Evolutionary conservation across 2,888 invertebrate genomes (phyloP).

Genomic region (Latheticus oryzae): DNA sequence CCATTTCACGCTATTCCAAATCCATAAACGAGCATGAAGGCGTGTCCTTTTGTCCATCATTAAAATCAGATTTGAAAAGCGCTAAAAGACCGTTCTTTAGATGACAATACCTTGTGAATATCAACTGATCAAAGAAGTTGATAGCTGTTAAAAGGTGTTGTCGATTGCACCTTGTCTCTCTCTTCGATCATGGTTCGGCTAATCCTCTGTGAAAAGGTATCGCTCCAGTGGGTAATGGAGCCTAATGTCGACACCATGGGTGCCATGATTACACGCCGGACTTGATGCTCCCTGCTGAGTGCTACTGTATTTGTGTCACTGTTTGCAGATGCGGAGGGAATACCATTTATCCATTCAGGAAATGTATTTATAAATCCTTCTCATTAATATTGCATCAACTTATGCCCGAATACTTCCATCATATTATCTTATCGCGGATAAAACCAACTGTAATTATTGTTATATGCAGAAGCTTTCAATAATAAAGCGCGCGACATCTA

Average conservation of each 20-base stretch:
- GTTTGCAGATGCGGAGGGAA: constrained; percentile 30
- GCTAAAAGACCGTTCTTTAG: constrained; percentile 16
- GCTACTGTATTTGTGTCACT: constrained; percentile 44
- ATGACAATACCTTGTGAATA: constrained; percentile 25
- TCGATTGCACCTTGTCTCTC: constrained; percentile 48
- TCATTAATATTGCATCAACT: constrained; percentile 19
- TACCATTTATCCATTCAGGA: no score
- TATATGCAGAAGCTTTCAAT: constrained; percentile 31
- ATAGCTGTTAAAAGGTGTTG: constrained; percentile 46
- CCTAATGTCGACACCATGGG: constrained; percentile 61
- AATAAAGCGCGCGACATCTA: constrained; percentile 37
- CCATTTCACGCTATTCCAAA: constrained; percentile 41
- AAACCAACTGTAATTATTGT: constrained; percentile 21
- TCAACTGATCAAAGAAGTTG: constrained; percentile 33
- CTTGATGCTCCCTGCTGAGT: constrained; percentile 42
- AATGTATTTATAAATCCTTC: constrained; percentile 14
- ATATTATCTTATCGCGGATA: constrained; percentile 24
- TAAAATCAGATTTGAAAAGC: constrained; percentile 39
- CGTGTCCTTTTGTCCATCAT: constrained; percentile 37
- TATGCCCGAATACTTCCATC: constrained; percentile 15
- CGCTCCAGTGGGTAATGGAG: constrained; percentile 60
- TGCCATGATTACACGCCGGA: constrained; percentile 49
- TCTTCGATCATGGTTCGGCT: constrained; percentile 38
- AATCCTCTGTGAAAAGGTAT: constrained; percentile 45
- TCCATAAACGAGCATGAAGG: constrained; percentile 19